Percentiles rank a stretch among this genome's conserved stretches.
These are phyloP conservation scores for Trichogramma dendrolimi DNA, from an alignment of 2,888 invertebrate species.

Conservation along the genomic window DNA sequence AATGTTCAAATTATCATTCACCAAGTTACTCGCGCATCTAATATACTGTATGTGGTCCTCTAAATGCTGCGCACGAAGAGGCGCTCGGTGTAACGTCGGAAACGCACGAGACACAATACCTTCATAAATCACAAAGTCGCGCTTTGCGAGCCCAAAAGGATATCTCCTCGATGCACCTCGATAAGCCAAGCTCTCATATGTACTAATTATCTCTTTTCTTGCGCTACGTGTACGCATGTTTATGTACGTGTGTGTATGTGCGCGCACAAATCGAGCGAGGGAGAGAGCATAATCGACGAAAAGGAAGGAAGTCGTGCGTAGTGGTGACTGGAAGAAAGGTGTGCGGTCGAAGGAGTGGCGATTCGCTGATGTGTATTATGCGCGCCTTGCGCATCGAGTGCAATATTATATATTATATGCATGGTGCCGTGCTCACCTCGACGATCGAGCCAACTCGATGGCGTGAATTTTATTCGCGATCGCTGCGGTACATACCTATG, in stretches of 20 bases:
- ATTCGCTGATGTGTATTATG: constrained; percentile 2
- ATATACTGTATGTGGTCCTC: too few species aligned
- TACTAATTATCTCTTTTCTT: constrained; percentile 37
- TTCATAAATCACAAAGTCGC: constrained; percentile 26
- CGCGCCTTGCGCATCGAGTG: too few species aligned
- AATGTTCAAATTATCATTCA: too few species aligned
- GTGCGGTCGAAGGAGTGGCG: constrained; percentile 13
- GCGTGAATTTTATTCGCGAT: too few species aligned
- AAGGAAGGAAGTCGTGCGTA: constrained; percentile 39
- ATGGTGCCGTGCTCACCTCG: too few species aligned
- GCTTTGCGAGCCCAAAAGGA: constrained; percentile 9
- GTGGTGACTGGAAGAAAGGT: constrained; percentile 14
- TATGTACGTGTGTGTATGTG: not conserved
- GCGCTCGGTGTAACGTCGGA: constrained; percentile 7
- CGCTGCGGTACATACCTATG: too few species aligned
- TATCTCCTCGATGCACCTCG: constrained; percentile 40
- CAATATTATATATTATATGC: too few species aligned
- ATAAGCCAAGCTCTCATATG: constrained; percentile 36
- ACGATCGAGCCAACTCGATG: too few species aligned
- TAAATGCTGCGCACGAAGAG: too few species aligned
- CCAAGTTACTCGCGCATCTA: too few species aligned
- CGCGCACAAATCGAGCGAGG: constrained; percentile 3
- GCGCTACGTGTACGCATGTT: too few species aligned
- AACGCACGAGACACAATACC: constrained; percentile 28
- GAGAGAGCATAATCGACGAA: constrained; percentile 6